Evolutionary conservation across 2,113 vertebrate species (phyloP).

Genomic region (Zapus hudsonius): DNA sequence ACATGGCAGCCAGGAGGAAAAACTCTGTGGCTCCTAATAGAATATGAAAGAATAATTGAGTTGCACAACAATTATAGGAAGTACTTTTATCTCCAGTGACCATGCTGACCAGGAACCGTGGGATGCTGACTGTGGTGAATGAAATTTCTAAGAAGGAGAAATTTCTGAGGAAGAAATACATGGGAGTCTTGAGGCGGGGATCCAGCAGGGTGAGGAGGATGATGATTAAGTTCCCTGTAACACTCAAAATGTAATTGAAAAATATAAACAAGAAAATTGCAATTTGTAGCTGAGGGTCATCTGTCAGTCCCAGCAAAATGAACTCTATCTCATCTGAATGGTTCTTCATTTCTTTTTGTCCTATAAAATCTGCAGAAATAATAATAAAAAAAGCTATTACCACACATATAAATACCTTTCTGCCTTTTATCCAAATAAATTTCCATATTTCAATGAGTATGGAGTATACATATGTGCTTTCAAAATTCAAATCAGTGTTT

Average conservation of each 20-base stretch:
- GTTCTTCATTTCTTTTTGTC: constrained; percentile 62
- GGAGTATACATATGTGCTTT: not conserved
- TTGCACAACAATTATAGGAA: constrained; percentile 42
- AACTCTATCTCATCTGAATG: constrained; percentile 47
- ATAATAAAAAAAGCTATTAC: not conserved
- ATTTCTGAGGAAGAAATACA: constrained; percentile 70
- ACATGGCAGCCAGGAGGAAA: constrained; percentile 64
- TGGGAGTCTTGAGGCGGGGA: constrained; percentile 51
- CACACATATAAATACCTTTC: not conserved
- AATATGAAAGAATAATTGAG: constrained; percentile 61
- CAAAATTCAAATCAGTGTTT: not conserved
- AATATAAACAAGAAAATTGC: constrained; percentile 64
- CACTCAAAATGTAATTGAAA: constrained; percentile 59
- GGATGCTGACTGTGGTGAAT: constrained; percentile 51
- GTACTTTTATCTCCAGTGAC: constrained; percentile 53
- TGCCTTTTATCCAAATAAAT: not conserved
- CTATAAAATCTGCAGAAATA: constrained; percentile 8
- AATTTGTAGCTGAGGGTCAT: constrained; percentile 44
- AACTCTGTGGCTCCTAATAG: constrained; percentile 55
- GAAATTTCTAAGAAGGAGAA: constrained; percentile 70
- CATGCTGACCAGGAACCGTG: constrained; percentile 50
- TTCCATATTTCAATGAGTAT: not conserved
- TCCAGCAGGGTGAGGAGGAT: constrained; percentile 58
- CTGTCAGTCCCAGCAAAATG: constrained; percentile 57
- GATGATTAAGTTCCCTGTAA: constrained; percentile 45